Evolutionary conservation across 2,888 invertebrate genomes (phyloP).

Genomic region (Cataglyphis livida): DNA sequence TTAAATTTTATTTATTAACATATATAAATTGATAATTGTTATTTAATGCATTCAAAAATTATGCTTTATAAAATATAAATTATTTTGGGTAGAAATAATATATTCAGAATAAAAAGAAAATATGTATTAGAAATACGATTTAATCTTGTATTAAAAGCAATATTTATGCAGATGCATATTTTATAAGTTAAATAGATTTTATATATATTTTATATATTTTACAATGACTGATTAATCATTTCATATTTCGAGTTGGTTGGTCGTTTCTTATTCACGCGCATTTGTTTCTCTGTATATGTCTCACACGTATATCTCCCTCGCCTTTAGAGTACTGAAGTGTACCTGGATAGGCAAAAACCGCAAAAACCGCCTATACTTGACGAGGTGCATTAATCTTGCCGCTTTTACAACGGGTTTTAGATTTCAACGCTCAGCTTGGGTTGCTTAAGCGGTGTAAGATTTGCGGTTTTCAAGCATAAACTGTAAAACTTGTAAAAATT

Average conservation of each 20-base stretch:
- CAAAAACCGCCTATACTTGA: conserved; percentile 47
- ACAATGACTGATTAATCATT: conserved; percentile 18
- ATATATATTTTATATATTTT: neutral
- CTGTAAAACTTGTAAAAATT: conserved; percentile 8
- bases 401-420: conserved; percentile 34
- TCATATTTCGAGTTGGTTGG: neutral
- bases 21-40: neutral
- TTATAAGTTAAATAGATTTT: neutral
- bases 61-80: neutral
- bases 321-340: conserved; percentile 26
- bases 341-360: conserved; percentile 9
- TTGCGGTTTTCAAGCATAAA: neutral
- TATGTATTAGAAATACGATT: neutral
- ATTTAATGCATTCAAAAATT: neutral
- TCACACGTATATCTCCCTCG: neutral
- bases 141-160: neutral
- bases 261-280: conserved; percentile 25
- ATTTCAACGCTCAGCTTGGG: conserved; percentile 23
- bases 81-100: neutral
- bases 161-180: neutral
- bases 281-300: neutral
- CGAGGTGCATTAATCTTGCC: conserved; percentile 44
- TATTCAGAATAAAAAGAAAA: neutral
- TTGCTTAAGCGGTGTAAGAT: conserved; percentile 24
- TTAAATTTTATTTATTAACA: neutral